These are phyloP conservation scores for Apocheima hispidaria DNA, from an alignment of 2,888 invertebrate genomes.

Conservation along the genomic window DNA sequence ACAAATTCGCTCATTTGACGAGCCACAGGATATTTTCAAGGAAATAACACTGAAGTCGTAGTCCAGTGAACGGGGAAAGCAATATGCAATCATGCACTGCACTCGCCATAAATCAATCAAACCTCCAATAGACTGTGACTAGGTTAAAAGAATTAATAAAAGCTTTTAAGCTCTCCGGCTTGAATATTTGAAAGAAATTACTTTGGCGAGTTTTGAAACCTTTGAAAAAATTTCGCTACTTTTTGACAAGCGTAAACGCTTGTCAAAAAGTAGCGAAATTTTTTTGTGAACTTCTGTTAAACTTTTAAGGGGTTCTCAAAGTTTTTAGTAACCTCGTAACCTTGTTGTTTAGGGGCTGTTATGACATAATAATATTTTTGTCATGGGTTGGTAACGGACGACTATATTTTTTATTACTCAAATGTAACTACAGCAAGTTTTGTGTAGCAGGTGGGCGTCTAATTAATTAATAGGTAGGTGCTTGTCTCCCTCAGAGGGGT, in stretches of 20 bases:
- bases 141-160: constrained; percentile 38
- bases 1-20: constrained; percentile 69
- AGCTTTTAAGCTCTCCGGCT: constrained; percentile 31
- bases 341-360: constrained; percentile 37
- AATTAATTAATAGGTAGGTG: constrained; percentile 76
- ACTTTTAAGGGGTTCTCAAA: constrained; percentile 23
- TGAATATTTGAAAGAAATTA: constrained; percentile 33
- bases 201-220: constrained; percentile 27
- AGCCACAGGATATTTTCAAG: constrained; percentile 72
- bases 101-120: constrained; percentile 44
- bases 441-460: constrained; percentile 76
- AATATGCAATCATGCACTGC: constrained; percentile 59
- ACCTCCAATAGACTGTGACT: constrained; percentile 35
- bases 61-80: constrained; percentile 48
- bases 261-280: constrained; percentile 32
- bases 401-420: constrained; percentile 52
- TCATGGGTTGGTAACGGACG: constrained; percentile 41
- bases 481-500: constrained; percentile 63
- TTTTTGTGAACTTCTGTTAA: constrained; percentile 21
- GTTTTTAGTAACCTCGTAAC: constrained; percentile 38
- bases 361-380: constrained; percentile 41
- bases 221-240: constrained; percentile 31
- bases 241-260: constrained; percentile 33
- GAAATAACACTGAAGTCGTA: constrained; percentile 58
- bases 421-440: constrained; percentile 62